These are phyloP conservation scores for Odontamblyopus rebecca DNA, from an alignment of 2,797 vertebrate genomes.

Conservation along the genomic window DNA sequence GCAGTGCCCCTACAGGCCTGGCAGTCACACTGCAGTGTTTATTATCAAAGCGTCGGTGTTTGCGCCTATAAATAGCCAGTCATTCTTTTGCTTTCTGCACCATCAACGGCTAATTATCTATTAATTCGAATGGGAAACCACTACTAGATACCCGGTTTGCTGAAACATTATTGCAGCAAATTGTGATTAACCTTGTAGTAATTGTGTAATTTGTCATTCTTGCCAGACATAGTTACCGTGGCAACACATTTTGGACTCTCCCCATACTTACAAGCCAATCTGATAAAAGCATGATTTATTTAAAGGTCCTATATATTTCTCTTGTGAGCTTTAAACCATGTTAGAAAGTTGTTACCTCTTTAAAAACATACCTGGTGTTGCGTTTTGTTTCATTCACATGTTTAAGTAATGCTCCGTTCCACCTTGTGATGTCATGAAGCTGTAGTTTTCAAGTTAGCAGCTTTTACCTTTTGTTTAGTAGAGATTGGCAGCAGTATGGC, in stretches of 20 bases:
- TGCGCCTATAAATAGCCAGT: neutral
- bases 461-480: too few relatives aligned
- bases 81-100: slow-evolving; percentile 1
- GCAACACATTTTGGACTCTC: slow-evolving; percentile 2
- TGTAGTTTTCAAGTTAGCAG: too few relatives aligned
- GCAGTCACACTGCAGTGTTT: neutral
- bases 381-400: too few relatives aligned
- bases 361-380: too few relatives aligned
- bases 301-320: too few relatives aligned
- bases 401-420: too few relatives aligned
- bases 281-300: slow-evolving; percentile 7
- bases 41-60: neutral
- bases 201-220: neutral
- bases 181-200: slow-evolving; percentile 8
- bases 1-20: neutral
- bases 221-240: neutral
- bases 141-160: neutral
- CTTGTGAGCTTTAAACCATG: too few relatives aligned
- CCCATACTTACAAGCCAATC: slow-evolving; percentile 37
- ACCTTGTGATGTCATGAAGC: too few relatives aligned
- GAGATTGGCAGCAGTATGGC: too few relatives aligned
- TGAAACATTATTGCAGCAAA: slow-evolving; percentile 6
- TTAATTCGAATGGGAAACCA: neutral
- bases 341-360: too few relatives aligned
- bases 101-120: neutral